phyloP scores from a whole-genome alignment of 1,140 invertebrate genomes.

The Conopomorpha cramerella region DNA sequence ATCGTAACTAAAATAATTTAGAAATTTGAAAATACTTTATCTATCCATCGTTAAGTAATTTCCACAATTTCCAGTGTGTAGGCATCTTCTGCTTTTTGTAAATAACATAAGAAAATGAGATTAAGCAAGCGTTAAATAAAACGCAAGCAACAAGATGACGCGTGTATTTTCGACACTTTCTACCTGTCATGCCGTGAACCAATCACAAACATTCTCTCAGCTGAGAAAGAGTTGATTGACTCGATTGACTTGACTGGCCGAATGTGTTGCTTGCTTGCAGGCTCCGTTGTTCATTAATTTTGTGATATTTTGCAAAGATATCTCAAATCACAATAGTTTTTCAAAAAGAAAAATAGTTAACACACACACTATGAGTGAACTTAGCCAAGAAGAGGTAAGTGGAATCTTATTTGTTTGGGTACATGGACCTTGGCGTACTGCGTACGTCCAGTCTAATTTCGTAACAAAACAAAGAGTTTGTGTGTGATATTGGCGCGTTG shows the following conservation, averaged over 20 bases:
- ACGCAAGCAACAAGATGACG: slow-evolving; percentile 26
- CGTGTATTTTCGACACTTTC: slow-evolving; percentile 57
- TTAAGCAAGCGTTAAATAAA: slow-evolving; percentile 18
- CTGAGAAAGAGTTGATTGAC: background rate
- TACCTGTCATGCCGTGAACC: slow-evolving; percentile 30
- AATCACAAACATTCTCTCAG: slow-evolving; percentile 24
- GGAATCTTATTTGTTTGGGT: slow-evolving; percentile 35
- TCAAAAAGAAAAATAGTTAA: slow-evolving; percentile 13
- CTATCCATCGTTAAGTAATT: no score
- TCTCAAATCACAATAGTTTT: slow-evolving; percentile 9
- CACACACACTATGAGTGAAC: slow-evolving; percentile 67
- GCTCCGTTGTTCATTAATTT: background rate
- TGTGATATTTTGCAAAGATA: slow-evolving; percentile 1
- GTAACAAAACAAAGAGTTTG: slow-evolving; percentile 58
- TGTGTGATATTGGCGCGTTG: slow-evolving; percentile 22
- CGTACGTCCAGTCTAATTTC: slow-evolving; percentile 56
- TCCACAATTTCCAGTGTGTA: no score
- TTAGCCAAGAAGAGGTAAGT: slow-evolving; percentile 77
- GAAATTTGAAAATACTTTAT: no score
- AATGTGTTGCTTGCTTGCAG: background rate
- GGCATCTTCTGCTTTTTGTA: no score
- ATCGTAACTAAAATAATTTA: no score
- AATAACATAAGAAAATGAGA: slow-evolving; percentile 20
- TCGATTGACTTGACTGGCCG: no score
- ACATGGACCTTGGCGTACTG: slow-evolving; percentile 39